Evolutionary conservation across 37 sponge, comb jelly and placozoan genomes (phyloP).

Genomic region (Spongilla lacustris): DNA sequence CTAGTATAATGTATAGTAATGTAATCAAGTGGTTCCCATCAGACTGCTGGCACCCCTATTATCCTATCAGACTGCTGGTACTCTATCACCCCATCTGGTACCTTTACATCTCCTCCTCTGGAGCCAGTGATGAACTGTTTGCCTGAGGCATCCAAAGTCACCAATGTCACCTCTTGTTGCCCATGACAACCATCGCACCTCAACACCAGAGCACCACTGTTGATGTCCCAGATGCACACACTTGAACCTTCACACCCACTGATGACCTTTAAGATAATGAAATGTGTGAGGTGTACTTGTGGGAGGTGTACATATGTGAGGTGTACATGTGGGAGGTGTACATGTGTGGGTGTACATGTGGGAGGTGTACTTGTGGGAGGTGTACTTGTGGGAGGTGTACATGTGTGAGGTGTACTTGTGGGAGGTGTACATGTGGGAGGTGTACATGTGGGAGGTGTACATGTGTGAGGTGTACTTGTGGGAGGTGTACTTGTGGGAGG

Average conservation of each 20-base stretch:
- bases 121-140: conserved; percentile 88
- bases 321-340: neutral
- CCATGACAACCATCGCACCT: conserved; percentile 75
- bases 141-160: conserved; percentile 79
- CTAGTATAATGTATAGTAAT: no score
- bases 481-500: conserved; percentile 25
- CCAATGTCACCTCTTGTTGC: conserved; percentile 84
- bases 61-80: no score
- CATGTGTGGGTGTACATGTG: conserved; percentile 25
- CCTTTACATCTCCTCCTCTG: conserved; percentile 88
- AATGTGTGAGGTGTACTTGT: neutral
- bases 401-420: conserved; percentile 32
- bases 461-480: conserved; percentile 32
- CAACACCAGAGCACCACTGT: conserved; percentile 72
- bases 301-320: neutral
- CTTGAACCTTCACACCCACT: conserved; percentile 90
- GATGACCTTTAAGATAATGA: conserved; percentile 53
- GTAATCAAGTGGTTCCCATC: no score
- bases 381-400: neutral
- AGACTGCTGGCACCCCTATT: no score
- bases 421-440: conserved; percentile 25
- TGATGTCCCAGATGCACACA: conserved; percentile 90
- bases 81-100: conserved; percentile 8
- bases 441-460: neutral
- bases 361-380: conserved; percentile 25